Percentiles rank a stretch among this genome's conserved stretches.
phyloP scores from a whole-genome alignment of 2,113 vertebrate species.

The Corythoichthys intestinalis region DNA sequence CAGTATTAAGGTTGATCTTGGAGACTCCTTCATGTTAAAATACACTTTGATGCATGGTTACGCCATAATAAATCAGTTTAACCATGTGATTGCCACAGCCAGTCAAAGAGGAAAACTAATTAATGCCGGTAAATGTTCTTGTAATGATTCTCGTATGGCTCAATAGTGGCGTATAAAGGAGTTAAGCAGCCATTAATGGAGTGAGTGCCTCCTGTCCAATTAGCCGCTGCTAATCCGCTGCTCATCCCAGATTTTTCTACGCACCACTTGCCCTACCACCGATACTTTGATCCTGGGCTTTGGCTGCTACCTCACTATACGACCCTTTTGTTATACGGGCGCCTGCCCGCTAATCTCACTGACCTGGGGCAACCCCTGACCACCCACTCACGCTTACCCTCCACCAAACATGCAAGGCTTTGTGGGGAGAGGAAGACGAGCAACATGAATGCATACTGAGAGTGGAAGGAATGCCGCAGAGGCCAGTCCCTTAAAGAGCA shows the following conservation, averaged over 20 bases:
- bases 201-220: slow-evolving; percentile 62
- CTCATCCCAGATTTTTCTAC: slow-evolving; percentile 62
- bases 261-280: slow-evolving; percentile 70
- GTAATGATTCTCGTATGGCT: background rate
- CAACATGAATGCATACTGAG: too few relatives aligned
- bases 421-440: slow-evolving; percentile 51
- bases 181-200: slow-evolving; percentile 46
- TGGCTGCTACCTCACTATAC: slow-evolving; percentile 55
- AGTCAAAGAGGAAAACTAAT: background rate
- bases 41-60: too few relatives aligned
- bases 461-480: background rate
- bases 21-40: too few relatives aligned
- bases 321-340: slow-evolving; percentile 53
- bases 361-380: slow-evolving; percentile 75
- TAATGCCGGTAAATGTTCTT: background rate
- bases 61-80: too few relatives aligned
- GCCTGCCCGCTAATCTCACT: slow-evolving; percentile 65
- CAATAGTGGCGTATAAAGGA: background rate
- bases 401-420: slow-evolving; percentile 67
- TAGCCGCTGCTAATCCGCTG: slow-evolving; percentile 66
- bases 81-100: too few relatives aligned
- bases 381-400: slow-evolving; percentile 65
- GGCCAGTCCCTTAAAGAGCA: background rate
- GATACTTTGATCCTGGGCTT: slow-evolving; percentile 74
- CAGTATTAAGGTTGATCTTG: too few relatives aligned